Evolutionary conservation across 2,797 vertebrate species (phyloP), one percentile per base, ranked within the genome.

Genomic region (Cheirogaleus major): DNA sequence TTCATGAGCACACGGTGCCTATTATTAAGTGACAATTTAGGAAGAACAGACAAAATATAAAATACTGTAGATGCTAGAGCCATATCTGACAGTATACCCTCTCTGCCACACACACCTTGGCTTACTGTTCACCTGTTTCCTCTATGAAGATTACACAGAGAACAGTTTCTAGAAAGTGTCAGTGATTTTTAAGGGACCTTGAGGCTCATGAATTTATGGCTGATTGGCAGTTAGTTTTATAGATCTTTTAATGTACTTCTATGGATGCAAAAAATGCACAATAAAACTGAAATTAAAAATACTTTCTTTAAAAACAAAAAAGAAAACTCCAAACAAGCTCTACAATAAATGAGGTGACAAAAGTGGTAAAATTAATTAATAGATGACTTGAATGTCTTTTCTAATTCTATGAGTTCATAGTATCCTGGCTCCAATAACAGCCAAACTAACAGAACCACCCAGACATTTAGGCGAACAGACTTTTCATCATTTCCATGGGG

Each of bases 301-400:
- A 75, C n/a, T 86, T 97, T 95, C 35, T 96, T 78, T 61, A 69
- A 84, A 61, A 5, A 30, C 5, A 50, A 48, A 72, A 80, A 59
- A 32, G 1, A 7, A 69, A 87, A 76, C 1, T 57, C 30, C 20
- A 80, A 72, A 69, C 23, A 88, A 72, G 22, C 7, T 32, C 38
- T 6, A 75, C 18, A 55, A 32, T n/a, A 82, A 96, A 45, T 18
- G 43, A 70, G 76, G 13, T 69, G 8, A 73, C 1, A 65, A 23
- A 45, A 61, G 10, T n/a, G 5, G 22, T 27, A 93, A 63, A 91
- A 59, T 14, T 61, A 57, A 4, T 57, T 57, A 57, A 57, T 25
- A 35, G n/a, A 20, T 22, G 43, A 65, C 11, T 41, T 69, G 48
- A 57, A 48, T 45, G 14, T 10, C 38, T 80, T 50, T 72, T 91